phyloP scores from a whole-genome alignment of 2,113 vertebrate genomes.

The Peucedramus taeniatus region DNA sequence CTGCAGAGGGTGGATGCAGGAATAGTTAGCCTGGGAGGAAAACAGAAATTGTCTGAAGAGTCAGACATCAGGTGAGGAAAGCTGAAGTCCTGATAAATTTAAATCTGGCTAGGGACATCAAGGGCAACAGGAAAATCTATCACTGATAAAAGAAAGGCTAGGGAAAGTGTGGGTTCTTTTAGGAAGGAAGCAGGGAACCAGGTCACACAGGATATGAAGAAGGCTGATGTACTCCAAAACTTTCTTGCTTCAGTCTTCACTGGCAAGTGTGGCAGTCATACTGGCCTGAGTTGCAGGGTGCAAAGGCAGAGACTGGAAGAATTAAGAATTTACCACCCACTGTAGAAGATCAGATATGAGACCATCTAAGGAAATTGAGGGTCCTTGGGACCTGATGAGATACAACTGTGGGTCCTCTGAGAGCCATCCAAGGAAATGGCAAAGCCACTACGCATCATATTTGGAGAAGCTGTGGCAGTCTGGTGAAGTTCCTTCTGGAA shows the following conservation, averaged over 20 bases:
- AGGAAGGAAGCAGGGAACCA: background rate
- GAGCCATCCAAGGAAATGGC: background rate
- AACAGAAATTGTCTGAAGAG: background rate
- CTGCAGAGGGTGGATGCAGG: background rate
- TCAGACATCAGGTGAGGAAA: background rate
- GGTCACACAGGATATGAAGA: background rate
- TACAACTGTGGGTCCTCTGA: background rate
- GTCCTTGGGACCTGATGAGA: background rate
- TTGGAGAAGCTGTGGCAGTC: background rate
- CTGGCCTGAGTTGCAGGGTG: background rate
- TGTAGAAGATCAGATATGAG: background rate
- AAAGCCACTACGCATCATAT: background rate
- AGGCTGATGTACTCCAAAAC: fast-evolving
- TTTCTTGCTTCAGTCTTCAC: background rate
- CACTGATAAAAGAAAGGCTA: background rate
- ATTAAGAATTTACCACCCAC: background rate
- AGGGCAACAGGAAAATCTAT: background rate
- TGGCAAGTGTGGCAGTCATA: background rate
- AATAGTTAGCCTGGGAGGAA: background rate
- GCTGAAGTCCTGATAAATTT: background rate
- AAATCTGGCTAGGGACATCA: background rate
- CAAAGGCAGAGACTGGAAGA: background rate
- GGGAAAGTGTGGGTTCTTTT: background rate
- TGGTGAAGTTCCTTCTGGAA: background rate
- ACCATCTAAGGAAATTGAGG: background rate